Percentiles rank a stretch among this genome's conserved stretches.
Conservation (phyloP, 2,797 vertebrate genomes). For the Myiothlypis coronata region DNA sequence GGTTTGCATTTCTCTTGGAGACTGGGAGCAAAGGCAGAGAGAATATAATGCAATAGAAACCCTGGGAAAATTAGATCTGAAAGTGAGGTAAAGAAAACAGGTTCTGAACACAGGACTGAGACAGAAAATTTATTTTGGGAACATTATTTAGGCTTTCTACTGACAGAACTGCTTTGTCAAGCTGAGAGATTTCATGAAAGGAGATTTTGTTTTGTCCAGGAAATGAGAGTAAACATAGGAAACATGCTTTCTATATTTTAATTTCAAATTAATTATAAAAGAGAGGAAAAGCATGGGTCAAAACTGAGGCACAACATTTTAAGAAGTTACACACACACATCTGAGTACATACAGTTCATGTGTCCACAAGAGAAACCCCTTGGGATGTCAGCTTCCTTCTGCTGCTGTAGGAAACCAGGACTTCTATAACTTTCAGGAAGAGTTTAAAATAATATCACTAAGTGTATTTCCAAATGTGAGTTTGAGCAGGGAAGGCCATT, state of each 20-base stretch:
- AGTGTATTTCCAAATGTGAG: slow-evolving; percentile 43
- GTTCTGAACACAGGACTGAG: not conserved
- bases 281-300: not conserved
- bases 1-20: slow-evolving; percentile 22
- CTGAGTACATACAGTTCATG: not conserved
- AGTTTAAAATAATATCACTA: slow-evolving; percentile 45
- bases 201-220: not conserved
- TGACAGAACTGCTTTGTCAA: not conserved
- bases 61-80: slow-evolving; percentile 38
- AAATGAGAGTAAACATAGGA: not conserved
- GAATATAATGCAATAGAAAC: slow-evolving; percentile 34
- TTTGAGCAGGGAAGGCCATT: not conserved
- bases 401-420: not conserved
- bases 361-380: not conserved
- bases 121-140: not conserved
- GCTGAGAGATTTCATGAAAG: not conserved
- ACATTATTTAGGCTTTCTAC: not conserved
- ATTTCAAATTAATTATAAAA: not conserved
- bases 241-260: not conserved
- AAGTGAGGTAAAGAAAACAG: slow-evolving; percentile 20
- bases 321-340: not conserved
- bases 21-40: not conserved
- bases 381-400: slow-evolving; percentile 12
- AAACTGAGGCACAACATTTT: not conserved
- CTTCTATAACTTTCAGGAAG: slow-evolving; percentile 11